Evolutionary conservation across 2,888 invertebrate genomes (phyloP), one percentile per base, ranked within the genome.

Genomic region (Chrysolina americana): DNA sequence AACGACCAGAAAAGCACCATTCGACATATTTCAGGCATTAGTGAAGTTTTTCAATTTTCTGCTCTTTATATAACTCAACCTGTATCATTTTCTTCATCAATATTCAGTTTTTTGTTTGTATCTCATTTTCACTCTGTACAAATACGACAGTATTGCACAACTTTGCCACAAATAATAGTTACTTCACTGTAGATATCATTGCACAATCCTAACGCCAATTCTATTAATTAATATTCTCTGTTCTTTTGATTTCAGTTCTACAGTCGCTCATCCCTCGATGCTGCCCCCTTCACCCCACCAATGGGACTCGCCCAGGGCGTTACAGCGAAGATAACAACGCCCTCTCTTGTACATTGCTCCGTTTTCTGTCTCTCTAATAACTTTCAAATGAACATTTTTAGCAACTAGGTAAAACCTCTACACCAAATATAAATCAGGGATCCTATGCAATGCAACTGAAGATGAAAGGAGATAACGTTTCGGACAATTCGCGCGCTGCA

Each of bases 241-340:
- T 56, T 56, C 21, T 76, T 80, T 80, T 81, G 85, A 83, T 93
- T 94, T 82, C 93, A 98, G 98, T 92, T 96, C 98, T 86, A 94
- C 96, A 85, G 96, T 99, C 88, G 99, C 99, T 84, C 98, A 98
- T 89, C 97, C 98, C 76, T 97, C 97, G 81, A 98, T 99, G 91
- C 91, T 99, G 89, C 98, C 98, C 86, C 98, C 98, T 56, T 98
- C 98, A 86, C 98, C 98, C 83, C 98, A 98, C 89, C 96, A 97
- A 88, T 99, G 98, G 99, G 96, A 97, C 78, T 96, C 94, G 95
- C 93, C 91, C 88, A 91, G 86, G 86, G 81, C 82, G 70, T 73
- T 75, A 50, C 81, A 79, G 74, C 84, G 83, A 82, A 87, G 87
- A 85, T 87, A 87, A 59, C 59, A 28, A 87, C 86, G 83, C 76